Conservation (phyloP, 2,113 vertebrate genomes). For the Stercorarius parasiticus region DNA sequence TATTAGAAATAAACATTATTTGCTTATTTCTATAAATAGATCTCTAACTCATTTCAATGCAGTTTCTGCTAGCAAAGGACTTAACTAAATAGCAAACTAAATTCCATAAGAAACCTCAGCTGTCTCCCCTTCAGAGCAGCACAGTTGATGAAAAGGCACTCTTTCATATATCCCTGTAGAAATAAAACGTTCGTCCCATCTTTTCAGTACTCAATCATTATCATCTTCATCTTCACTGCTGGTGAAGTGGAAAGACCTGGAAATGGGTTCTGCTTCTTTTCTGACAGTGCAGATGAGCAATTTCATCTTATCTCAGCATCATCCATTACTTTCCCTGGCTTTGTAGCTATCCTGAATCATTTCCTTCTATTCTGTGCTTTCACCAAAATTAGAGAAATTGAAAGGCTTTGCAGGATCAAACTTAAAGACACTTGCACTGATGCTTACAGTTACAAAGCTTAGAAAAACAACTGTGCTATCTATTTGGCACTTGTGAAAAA, state of each 20-base stretch:
- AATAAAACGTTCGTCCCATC: neutral
- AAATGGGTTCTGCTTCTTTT: conserved; percentile 25
- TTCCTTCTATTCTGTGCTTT: neutral
- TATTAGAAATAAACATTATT: neutral
- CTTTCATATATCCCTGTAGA: neutral
- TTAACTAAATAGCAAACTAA: neutral
- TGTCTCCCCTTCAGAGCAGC: neutral
- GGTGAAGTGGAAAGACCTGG: conserved; percentile 24
- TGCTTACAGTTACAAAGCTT: neutral
- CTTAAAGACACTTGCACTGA: neutral
- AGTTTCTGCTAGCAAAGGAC: neutral
- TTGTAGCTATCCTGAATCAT: neutral
- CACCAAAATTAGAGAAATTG: neutral
- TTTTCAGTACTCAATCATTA: neutral
- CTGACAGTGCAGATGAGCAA: neutral
- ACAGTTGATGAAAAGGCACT: neutral
- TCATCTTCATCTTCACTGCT: neutral
- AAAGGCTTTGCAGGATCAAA: neutral
- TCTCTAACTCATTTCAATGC: neutral
- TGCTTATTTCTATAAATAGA: neutral
- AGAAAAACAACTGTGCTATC: neutral
- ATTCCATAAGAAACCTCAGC: neutral
- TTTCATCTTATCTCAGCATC: conserved; percentile 6
- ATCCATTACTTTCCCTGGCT: neutral
- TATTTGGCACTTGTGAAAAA: neutral